Evolutionary conservation across 30 jellyfish, hydroid and myxozoan genomes (phyloP), one percentile per base, ranked within the genome.

Genomic region (Hydractinia symbiolongicarpus): DNA sequence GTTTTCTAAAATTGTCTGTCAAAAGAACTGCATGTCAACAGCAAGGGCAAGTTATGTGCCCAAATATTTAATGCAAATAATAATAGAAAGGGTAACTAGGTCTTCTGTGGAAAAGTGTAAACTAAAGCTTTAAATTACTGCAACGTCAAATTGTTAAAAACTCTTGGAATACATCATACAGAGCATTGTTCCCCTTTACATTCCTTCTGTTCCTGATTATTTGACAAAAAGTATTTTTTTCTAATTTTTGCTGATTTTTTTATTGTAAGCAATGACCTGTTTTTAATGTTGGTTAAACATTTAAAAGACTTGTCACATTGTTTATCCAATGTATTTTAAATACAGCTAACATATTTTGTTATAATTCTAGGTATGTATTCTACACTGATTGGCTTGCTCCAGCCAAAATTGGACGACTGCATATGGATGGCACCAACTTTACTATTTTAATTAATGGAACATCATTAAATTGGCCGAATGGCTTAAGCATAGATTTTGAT

Each of bases 321-420:
- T 11, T 11, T 58, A 58, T 58, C 19, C 15, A 58, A 58, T 58
- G 19, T 58, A 11, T 58, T 16, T 58, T 58, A 16, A 58, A 58
- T 58, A 11, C 44, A 30, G 44, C 3, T 58, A 58, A 58, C 17
- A 58, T 58, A 16, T 16, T 58, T 0, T 58, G 69, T 58, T 57
- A 9, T 79, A 8, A 67, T n/a, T 73, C 66, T 52, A 91, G 98
- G 52, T 87, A 55, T 72, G 75, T 87, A 56, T 93, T 93, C 67
- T 93, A 93, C 86, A 87, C 98, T 55, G 98, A 93, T 66, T 93
- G 98, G 98, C 79, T 89, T 11, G 81, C 67, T 16, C 96, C 98
- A 19, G 98, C 96, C 5, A 87, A 77, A 62, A 93, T 93, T 66
- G 98, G 98, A 66, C 76, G 94, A 54, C 83, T 94, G 51, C 52